Conservation (phyloP, 2,888 invertebrate genomes). For the Deroplatys truncata region DNA sequence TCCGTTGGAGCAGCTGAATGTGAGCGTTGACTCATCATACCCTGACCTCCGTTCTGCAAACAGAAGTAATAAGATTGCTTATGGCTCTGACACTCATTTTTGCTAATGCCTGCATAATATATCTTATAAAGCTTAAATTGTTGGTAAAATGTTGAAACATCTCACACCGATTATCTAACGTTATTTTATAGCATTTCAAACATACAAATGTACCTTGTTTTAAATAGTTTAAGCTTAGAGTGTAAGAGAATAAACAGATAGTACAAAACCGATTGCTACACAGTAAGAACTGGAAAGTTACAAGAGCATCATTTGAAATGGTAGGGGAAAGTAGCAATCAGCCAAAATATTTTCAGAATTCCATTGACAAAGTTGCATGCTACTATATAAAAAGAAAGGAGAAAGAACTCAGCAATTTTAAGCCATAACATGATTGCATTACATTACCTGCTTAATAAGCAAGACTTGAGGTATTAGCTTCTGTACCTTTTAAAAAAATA, state of each 20-base stretch:
- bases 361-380: not conserved
- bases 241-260: no score
- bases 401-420: not conserved
- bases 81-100: not conserved
- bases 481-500: no score
- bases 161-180: no score
- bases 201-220: no score
- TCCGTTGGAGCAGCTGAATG: constrained; percentile 81
- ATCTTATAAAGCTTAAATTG: no score
- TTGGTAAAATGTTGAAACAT: no score
- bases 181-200: no score
- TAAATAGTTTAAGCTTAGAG: no score
- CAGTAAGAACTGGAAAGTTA: not conserved
- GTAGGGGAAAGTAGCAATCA: not conserved
- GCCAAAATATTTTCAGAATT: not conserved
- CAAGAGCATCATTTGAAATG: not conserved
- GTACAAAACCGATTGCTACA: no score
- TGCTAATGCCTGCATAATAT: not conserved
- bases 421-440: not conserved
- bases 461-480: not conserved
- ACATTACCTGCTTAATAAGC: not conserved
- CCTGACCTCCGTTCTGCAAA: constrained; percentile 46
- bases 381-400: not conserved
- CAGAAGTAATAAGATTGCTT: not conserved
- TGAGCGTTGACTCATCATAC: constrained; percentile 64